These are phyloP conservation scores for Dryobota labecula DNA, from an alignment of 2,888 invertebrate species.

Conservation along the genomic window DNA sequence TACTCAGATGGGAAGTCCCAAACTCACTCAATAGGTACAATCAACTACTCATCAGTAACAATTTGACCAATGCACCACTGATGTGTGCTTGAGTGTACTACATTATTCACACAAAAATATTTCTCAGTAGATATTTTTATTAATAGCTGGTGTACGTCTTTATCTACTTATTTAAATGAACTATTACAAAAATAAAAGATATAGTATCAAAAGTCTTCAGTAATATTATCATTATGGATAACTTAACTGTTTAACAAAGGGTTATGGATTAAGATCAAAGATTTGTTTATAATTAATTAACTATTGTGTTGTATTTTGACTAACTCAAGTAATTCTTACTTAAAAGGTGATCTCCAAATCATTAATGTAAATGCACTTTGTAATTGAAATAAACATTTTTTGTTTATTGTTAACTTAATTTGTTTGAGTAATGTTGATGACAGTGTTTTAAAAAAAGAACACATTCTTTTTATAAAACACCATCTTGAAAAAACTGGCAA, in stretches of 20 bases:
- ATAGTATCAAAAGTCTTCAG: not conserved
- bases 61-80: not conserved
- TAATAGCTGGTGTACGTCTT: rapidly evolving
- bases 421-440: not conserved
- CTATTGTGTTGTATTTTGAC: not conserved
- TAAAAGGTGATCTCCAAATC: too few species aligned
- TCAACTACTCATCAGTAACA: not conserved
- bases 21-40: not conserved
- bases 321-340: too few species aligned
- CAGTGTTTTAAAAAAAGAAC: not conserved
- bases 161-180: constrained; percentile 3
- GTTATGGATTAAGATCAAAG: not conserved
- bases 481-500: not conserved
- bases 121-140: not conserved
- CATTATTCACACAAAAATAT: not conserved
- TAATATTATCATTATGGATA: not conserved
- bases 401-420: not conserved
- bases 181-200: not conserved
- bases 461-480: not conserved
- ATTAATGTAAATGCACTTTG: too few species aligned
- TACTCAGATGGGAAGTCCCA: not conserved
- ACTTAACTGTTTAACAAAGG: not conserved
- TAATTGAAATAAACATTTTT: too few species aligned
- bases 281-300: not conserved
- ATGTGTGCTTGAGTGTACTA: not conserved